Base-by-base conservation (phyloP, 2,888 invertebrate genomes). In the Papilio demoleus region DNA sequence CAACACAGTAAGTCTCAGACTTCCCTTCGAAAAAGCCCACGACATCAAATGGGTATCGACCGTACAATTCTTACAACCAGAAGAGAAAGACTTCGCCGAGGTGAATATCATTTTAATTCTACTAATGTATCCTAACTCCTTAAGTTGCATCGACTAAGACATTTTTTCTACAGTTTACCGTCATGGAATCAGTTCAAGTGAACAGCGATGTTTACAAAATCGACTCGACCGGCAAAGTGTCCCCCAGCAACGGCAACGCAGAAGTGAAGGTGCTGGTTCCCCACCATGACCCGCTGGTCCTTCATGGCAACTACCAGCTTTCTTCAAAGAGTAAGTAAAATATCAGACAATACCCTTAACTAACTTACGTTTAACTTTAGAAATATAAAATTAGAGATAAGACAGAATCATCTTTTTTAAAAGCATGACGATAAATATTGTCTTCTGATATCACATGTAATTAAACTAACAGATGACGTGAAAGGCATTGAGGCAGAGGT, bases 1-100 rank as follows among this genome's bases (percentile, higher is more conserved):
- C 34, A 71, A 87, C 45, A 82, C 87, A 0, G 22, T 94, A 0
- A 88, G 92, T 4, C 9, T 95, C 0, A 88, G 93, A 22, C 80
- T 95, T 24, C 95, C 95, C 0, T 90, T 93, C 64, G 93, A 94
- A 1, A 93, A 92, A 45, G 85, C 95, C 0, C 94, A 94, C 67
- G 93, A 93, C 72, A 76, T 95, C 58, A 94, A 94, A 75, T 81
- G 88, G 40, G 83, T 87, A 2, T 83, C 90, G 14, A 87, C 82
- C 45, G 72, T 88, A 2, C 75, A 83, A 5, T 80, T 85, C 72
- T 74, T 88, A 24, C 79, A 86, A 42, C 88, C 92, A 6, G 85
- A 92, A 45, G 80, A 82, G 70, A 84, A 88, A 69, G 91, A 93
- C 1, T 76, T 84, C 4, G 73, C 84, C 17, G 90, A 91, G 77